Evolutionary conservation across 2,797 vertebrate species (phyloP).

Genomic region (Lacerta agilis): DNA sequence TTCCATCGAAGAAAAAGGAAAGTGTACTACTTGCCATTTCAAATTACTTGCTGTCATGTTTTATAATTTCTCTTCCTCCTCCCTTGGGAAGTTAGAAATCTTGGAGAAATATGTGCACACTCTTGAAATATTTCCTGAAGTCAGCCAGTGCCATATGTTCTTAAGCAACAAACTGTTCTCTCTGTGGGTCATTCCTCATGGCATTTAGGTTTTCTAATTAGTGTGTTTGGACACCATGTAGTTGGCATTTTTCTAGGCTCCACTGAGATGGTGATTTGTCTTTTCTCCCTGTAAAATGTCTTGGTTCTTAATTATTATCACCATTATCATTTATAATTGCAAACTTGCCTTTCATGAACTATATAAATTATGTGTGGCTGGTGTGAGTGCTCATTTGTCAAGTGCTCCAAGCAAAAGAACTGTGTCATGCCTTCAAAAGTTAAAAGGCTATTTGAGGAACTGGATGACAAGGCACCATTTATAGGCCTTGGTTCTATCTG

Average conservation of each 20-base stretch:
- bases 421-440: too few species aligned
- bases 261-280: not conserved
- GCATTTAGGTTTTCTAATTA: conserved; percentile 73
- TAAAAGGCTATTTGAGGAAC: too few species aligned
- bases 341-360: too few species aligned
- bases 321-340: too few species aligned
- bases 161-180: conserved; percentile 74
- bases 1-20: conserved; percentile 72
- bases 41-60: conserved; percentile 79
- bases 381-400: too few species aligned
- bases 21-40: conserved; percentile 77
- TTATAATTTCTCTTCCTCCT: conserved; percentile 63
- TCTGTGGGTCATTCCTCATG: conserved; percentile 69
- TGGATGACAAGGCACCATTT: too few species aligned
- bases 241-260: conserved; percentile 53
- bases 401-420: too few species aligned
- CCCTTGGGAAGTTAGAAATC: conserved; percentile 76
- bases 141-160: conserved; percentile 79
- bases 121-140: conserved; percentile 83
- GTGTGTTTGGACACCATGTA: conserved; percentile 55
- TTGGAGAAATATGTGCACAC: conserved; percentile 78
- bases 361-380: too few species aligned
- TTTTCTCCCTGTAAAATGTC: not conserved
- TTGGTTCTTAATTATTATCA: not conserved
- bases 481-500: too few species aligned